These are phyloP conservation scores for Dryadula phaetusa DNA, from an alignment of 2,888 invertebrate genomes.

Conservation along the genomic window DNA sequence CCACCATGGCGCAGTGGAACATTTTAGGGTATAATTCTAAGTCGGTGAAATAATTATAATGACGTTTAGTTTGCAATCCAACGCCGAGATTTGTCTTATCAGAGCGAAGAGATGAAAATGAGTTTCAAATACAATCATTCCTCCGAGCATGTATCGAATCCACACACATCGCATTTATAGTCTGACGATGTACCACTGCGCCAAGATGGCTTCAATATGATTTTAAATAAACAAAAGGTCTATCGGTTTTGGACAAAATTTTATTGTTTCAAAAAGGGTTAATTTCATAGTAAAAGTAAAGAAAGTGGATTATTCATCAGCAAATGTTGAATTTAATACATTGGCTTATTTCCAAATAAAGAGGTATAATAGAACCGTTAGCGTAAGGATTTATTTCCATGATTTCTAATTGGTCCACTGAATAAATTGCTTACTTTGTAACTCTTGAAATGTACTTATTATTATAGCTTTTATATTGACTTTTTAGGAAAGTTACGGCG, in stretches of 20 bases:
- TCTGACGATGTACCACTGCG: too few species aligned
- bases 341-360: neutral
- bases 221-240: neutral
- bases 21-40: too few species aligned
- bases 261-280: neutral
- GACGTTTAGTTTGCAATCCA: too few species aligned
- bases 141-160: too few species aligned
- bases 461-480: neutral
- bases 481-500: too few species aligned
- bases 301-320: neutral
- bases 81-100: too few species aligned
- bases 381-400: neutral
- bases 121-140: too few species aligned
- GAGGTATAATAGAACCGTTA: neutral
- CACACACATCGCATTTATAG: too few species aligned
- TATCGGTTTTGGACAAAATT: neutral
- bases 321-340: neutral
- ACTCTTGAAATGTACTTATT: neutral
- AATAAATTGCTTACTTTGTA: neutral
- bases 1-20: too few species aligned
- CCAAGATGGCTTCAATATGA: neutral
- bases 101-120: too few species aligned
- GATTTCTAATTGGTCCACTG: neutral
- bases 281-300: neutral
- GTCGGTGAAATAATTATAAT: too few species aligned